Evolutionary conservation across 2,888 invertebrate genomes (phyloP).

Genomic region (Cataglyphis altisquamis): DNA sequence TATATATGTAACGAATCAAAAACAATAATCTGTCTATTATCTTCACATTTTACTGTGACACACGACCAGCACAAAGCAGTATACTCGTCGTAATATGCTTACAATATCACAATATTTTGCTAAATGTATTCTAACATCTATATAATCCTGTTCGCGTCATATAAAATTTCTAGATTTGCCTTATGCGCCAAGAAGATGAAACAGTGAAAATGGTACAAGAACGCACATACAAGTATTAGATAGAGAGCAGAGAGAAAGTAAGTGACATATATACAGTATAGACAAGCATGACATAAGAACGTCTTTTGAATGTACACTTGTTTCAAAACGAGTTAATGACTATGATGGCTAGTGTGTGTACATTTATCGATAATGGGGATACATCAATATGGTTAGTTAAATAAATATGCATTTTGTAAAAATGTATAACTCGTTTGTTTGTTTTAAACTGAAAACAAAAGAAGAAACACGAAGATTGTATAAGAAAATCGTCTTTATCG

Average conservation of each 20-base stretch:
- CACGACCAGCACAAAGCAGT: conserved; percentile 64
- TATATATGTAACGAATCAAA: background rate
- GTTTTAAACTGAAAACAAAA: background rate
- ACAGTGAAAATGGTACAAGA: conserved; percentile 79
- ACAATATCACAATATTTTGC: conserved; percentile 74
- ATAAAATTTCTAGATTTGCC: conserved; percentile 75
- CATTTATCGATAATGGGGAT: conserved; percentile 32
- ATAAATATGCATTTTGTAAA: background rate
- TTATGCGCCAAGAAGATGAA: conserved; percentile 74
- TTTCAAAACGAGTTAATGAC: conserved; percentile 71
- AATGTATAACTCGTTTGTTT: conserved; percentile 5
- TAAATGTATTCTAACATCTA: conserved; percentile 80
- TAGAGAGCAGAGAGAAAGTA: conserved; percentile 83
- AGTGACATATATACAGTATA: conserved; percentile 83
- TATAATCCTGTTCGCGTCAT: conserved; percentile 71
- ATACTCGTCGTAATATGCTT: conserved; percentile 61
- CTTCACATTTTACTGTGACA: background rate
- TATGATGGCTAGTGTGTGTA: conserved; percentile 49
- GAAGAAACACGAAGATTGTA: background rate
- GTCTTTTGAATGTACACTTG: conserved; percentile 77
- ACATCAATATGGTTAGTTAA: conserved; percentile 21
- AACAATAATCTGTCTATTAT: conserved; percentile 1
- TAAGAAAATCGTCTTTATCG: background rate
- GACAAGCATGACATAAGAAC: conserved; percentile 80
- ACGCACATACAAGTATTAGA: conserved; percentile 84